Percentiles rank a stretch among this genome's conserved stretches.
Evolutionary conservation across 2,113 vertebrate species (phyloP).

Genomic region (Hippopotamus amphibius): DNA sequence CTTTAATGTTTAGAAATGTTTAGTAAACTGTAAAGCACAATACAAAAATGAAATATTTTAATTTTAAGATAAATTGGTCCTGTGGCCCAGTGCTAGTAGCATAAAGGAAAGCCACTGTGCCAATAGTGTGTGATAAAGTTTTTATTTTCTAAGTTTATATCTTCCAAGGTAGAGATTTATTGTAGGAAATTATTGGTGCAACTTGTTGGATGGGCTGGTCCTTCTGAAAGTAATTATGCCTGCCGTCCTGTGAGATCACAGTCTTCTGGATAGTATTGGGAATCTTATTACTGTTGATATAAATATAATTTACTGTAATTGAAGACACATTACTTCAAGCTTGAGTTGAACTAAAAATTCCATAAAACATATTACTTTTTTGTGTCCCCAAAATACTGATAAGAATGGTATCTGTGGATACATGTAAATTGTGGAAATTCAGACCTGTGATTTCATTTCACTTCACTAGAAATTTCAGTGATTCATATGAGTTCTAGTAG

Average conservation of each 20-base stretch:
- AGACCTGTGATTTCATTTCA: constrained; percentile 11
- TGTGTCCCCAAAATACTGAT: neutral
- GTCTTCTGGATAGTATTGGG: neutral
- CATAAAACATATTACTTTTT: constrained; percentile 48
- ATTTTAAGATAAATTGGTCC: neutral
- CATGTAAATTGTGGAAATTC: neutral
- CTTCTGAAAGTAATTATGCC: neutral
- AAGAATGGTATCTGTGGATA: neutral
- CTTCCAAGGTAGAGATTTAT: neutral
- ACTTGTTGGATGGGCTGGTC: neutral
- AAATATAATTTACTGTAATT: neutral
- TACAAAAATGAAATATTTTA: neutral
- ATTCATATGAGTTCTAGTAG: neutral
- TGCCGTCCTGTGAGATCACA: neutral
- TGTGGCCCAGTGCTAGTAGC: neutral
- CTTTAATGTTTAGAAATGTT: constrained; percentile 38
- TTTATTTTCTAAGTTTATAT: neutral
- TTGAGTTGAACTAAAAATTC: neutral
- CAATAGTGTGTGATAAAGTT: neutral
- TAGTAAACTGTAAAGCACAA: constrained; percentile 23
- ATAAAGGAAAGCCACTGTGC: neutral
- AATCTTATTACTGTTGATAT: neutral
- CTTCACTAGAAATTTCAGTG: neutral
- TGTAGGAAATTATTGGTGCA: neutral
- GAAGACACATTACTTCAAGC: constrained; percentile 10